Base-by-base conservation (phyloP, 2,797 vertebrate species). In the Sebastiscus albofasciatus region DNA sequence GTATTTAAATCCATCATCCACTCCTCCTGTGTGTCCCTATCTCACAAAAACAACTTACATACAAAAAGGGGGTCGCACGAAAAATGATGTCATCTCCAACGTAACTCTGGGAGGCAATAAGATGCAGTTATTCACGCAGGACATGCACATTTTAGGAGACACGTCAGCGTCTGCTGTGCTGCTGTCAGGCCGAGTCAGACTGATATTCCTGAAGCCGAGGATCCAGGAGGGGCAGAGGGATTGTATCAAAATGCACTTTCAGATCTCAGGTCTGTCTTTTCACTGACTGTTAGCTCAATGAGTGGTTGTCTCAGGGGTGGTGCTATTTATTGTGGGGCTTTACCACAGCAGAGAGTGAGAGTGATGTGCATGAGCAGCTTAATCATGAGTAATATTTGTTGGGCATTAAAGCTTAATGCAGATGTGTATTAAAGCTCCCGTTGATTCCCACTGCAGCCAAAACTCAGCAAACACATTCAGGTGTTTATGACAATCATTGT, bases 1-100 rank as follows among this genome's bases (percentile, higher is more conserved):
- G 13, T 75, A 39, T 87, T 60, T 22, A 87, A 86, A 86, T 82
- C 72, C 34, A 82, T 89, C 86, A 79, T 78, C 42, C 55, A 36
- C 58, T 36, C 59, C 8, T 65, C 13, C 34, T 20, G 10, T 36
- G 52, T 73, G 49, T 62, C 42, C 42, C 26, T 56, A n/a, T 78
- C 60, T 85, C 42, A 54, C 39, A 77, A 78, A 77, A 49, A 39
- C 24, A 64, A 10, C 60, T 72, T 68, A 36, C 59, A 71, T 76
- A 54, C 42, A 55, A 54, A 76, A 59, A 75, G 26, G 34, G 26
- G 34, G 61, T 79, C 27, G 18, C 34, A 22, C 9, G 6, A 16
- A 90, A 54, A 77, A 33, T 64, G 2, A 74, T 58, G 66, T 81
- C 74, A 75, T 60, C 61, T 67, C 68, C 20, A 22, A 46, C 1